Base-by-base conservation (phyloP, 2,797 vertebrate genomes). In the Aulostomus chinensis region DNA sequence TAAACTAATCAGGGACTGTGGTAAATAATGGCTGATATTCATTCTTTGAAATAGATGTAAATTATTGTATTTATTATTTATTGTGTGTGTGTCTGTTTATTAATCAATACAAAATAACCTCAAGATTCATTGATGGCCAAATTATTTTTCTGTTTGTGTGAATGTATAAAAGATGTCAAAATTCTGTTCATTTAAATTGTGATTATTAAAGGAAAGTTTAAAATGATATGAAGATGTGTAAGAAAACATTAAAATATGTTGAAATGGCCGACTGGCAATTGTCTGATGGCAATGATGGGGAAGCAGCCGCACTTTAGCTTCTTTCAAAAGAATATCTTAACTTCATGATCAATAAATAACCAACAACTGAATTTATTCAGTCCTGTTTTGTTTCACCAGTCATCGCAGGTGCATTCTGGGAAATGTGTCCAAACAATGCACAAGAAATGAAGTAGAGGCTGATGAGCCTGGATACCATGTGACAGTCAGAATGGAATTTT, bases 1-100 rank as follows among this genome's bases (percentile, higher is more conserved):
- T n/a, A n/a, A n/a, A n/a, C n/a, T n/a, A n/a, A n/a, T n/a, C n/a
- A n/a, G n/a, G n/a, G n/a, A n/a, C n/a, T n/a, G n/a, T n/a, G n/a
- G n/a, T n/a, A n/a, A n/a, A n/a, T n/a, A n/a, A n/a, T 6, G 26
- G 13, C 14, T 15, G 10, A 39, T 28, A 37, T 45, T 48, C 9
- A 28, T 33, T 15, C 12, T 26, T 32, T 62, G 9, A 7, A 41
- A 37, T 1, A 28, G 9, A 1, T 66, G 24, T 58, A 49, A 57
- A 15, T n/a, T 30, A 33, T 53, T 13, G 0, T 68, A 76, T 64
- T 76, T 65, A 64, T 71, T 57, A 68, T 68, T 68, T 72, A 61
- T 68, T 76, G 32, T 47, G 5, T 61, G 30, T 9, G 28, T 43
- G 17, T 29, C 12, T 11, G 5, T 20, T 25, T 12, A 42, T 3